A percentile compares a stretch with the other conserved stretches of the same genome.
phyloP scores from a whole-genome alignment of 1,140 invertebrate species.

The Drosophila kurseongensis region DNA sequence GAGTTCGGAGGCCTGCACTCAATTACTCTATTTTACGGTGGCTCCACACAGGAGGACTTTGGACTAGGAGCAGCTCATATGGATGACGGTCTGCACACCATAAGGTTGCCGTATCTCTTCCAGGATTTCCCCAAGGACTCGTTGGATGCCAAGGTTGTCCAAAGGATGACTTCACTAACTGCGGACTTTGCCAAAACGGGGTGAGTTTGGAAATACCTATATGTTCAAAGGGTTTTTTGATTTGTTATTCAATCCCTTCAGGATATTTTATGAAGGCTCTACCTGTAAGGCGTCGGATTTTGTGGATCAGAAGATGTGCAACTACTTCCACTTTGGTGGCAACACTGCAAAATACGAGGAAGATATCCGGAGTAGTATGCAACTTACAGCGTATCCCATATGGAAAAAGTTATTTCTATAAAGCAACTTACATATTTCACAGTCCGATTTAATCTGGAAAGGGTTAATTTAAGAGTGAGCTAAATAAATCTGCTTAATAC shows the following conservation, averaged over 20 bases:
- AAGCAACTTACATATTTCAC: not conserved
- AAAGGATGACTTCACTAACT: conserved; percentile 39
- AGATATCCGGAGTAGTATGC: conserved; percentile 16
- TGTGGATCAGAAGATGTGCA: conserved; percentile 37
- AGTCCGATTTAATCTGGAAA: not conserved
- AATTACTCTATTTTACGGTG: not conserved
- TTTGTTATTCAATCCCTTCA: not conserved
- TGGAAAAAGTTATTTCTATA: conserved; percentile 52
- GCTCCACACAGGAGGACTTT: not conserved
- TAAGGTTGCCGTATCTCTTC: conserved; percentile 26
- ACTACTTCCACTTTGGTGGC: conserved; percentile 27
- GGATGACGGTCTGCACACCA: conserved; percentile 67
- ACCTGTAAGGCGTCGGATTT: conserved; percentile 39
- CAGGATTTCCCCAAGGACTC: conserved; percentile 42
- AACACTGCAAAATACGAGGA: conserved; percentile 24
- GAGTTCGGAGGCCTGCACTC: conserved; percentile 29
- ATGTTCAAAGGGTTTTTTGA: not conserved
- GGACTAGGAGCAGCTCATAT: conserved; percentile 57
- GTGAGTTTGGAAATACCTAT: conserved; percentile 34
- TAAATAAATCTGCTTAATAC: conserved; percentile 3
- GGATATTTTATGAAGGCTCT: conserved; percentile 7
- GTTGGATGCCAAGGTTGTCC: conserved; percentile 25
- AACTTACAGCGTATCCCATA: conserved; percentile 21
- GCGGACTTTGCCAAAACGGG: conserved; percentile 56
- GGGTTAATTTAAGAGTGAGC: conserved; percentile 4